Evolutionary conservation across 53 echinoderm and acorn worm species (phyloP), one percentile per base, ranked within the genome.

Genomic region (Henricia sp.): DNA sequence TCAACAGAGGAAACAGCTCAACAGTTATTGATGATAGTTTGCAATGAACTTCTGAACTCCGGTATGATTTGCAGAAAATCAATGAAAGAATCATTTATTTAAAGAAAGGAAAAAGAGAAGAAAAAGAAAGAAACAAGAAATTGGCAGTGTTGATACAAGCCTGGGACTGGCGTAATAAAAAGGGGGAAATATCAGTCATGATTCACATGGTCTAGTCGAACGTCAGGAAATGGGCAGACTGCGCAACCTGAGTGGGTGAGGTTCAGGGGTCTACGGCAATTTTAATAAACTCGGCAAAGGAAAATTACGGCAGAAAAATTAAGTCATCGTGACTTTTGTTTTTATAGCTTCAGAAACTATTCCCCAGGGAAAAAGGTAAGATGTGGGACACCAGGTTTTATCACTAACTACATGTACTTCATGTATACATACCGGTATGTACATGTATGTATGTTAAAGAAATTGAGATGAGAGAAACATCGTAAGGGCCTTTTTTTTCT

Each of bases 161-260:
- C 64, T 80, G 64, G 80, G 80, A 63, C 80, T 80, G 80, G 62
- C 64, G 80, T 80, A 80, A 80, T 80, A 64, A 64, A 48, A 80
- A 63, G 80, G 80, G n/a, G n/a, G 80, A 80, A 80, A 80, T 64
- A 80, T 80, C 80, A 80, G 62, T 80, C 80, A 80, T 80, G 80
- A 80, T 63, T 80, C 80, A 80, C 80, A 80, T 80, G 80, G 80
- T 64, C 58, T 50, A 63, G 80, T 62, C 40, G 64, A 80, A 80
- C 50, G 80, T 33, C 80, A 80, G 80, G 80, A 80, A 80, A 80
- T 80, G 46, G 63, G 80, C 21, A 63, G 80, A 80, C 80, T 80
- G 80, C 41, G 64, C 43, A 62, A n/a, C 63, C 64, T 33, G 64
- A 64, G 80, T 64, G 63, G 64, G 38, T 80, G 63, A 42, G 63